phyloP scores from a whole-genome alignment of 2,888 invertebrate genomes.

The Chironomus tentans region DNA sequence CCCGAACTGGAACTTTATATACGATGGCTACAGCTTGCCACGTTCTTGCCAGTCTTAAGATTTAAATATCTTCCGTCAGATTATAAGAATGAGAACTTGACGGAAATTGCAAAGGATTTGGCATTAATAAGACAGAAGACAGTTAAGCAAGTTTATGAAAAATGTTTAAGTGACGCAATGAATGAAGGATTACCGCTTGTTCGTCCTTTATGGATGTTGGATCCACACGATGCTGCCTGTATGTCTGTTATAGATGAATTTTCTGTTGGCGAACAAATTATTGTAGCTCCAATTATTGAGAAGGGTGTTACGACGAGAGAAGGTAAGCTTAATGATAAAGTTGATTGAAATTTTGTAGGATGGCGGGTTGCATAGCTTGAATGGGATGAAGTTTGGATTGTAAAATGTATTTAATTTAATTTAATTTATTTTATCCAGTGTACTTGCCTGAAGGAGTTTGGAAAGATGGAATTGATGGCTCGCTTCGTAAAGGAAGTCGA shows the following conservation, averaged over 20 bases:
- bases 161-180: slow-evolving; percentile 67
- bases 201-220: slow-evolving; percentile 83
- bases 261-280: slow-evolving; percentile 78
- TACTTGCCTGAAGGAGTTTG: slow-evolving; percentile 87
- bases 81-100: slow-evolving; percentile 68
- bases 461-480: slow-evolving; percentile 85
- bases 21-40: slow-evolving; percentile 83
- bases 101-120: slow-evolving; percentile 67
- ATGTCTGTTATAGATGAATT: slow-evolving; percentile 75
- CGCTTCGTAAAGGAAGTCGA: slow-evolving; percentile 73
- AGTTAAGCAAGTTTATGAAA: slow-evolving; percentile 66
- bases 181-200: slow-evolving; percentile 77
- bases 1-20: slow-evolving; percentile 77
- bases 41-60: slow-evolving; percentile 85
- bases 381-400: not conserved
- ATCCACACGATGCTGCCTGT: slow-evolving; percentile 68
- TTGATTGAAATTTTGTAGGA: not conserved
- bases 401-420: no score
- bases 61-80: slow-evolving; percentile 84
- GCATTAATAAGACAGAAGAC: slow-evolving; percentile 64
- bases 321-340: slow-evolving; percentile 39
- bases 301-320: slow-evolving; percentile 62
- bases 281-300: slow-evolving; percentile 78
- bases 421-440: slow-evolving; percentile 43
- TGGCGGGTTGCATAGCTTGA: no score